A percentile compares a stretch with the other conserved stretches of the same genome.
phyloP scores from a whole-genome alignment of 2,888 invertebrate species.

The Branchellion lobata region DNA sequence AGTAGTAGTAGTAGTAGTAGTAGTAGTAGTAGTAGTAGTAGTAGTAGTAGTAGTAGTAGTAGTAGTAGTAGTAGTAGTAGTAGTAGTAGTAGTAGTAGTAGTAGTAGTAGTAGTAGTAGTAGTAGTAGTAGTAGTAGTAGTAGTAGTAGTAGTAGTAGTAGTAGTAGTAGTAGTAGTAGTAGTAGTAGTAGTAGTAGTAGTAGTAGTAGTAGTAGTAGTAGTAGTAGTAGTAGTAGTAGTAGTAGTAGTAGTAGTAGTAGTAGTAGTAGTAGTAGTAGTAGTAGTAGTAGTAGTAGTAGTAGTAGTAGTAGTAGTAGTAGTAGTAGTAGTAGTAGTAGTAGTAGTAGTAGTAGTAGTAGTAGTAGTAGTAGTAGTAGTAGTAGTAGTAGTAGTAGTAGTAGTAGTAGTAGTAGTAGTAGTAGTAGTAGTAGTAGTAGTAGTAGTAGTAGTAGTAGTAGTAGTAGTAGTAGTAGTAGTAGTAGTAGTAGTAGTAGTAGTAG shows the following conservation, averaged over 20 bases:
- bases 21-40: slow-evolving; percentile 47
- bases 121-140: slow-evolving; percentile 48
- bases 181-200: slow-evolving; percentile 49
- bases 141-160: slow-evolving; percentile 49
- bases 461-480: slow-evolving; percentile 49
- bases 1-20: slow-evolving; percentile 42
- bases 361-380: slow-evolving; percentile 45
- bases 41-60: slow-evolving; percentile 48
- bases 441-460: slow-evolving; percentile 48
- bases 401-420: slow-evolving; percentile 47
- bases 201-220: slow-evolving; percentile 49
- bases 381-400: slow-evolving; percentile 4
- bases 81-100: slow-evolving; percentile 50
- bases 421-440: slow-evolving; percentile 48
- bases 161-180: slow-evolving; percentile 49
- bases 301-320: slow-evolving; percentile 46
- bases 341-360: slow-evolving; percentile 45
- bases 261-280: slow-evolving; percentile 46
- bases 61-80: slow-evolving; percentile 48
- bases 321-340: slow-evolving; percentile 45
- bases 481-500: slow-evolving; percentile 45
- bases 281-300: slow-evolving; percentile 47
- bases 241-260: slow-evolving; percentile 47
- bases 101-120: slow-evolving; percentile 49
- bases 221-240: slow-evolving; percentile 48